Percentiles rank a stretch among this genome's conserved stretches.
Conservation (phyloP, 2,113 vertebrate genomes). For the Scophthalmus maximus region DNA sequence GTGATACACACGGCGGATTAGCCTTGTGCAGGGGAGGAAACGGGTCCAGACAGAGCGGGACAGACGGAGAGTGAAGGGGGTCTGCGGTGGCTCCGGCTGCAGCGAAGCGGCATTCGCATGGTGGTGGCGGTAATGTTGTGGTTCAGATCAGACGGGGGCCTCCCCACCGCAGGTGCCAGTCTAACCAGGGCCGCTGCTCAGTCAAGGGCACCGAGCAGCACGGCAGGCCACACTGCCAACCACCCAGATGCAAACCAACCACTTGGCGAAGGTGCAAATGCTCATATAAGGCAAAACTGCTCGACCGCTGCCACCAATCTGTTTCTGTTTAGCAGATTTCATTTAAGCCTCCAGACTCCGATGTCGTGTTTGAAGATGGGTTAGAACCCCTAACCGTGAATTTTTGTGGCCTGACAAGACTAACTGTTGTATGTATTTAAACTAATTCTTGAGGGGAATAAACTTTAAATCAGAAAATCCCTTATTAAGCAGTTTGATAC, state of each 20-base stretch:
- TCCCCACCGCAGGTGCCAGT: constrained; percentile 72
- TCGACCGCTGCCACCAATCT: constrained; percentile 57
- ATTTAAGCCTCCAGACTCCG: constrained; percentile 39
- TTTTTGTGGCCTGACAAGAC: constrained; percentile 21
- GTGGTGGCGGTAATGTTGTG: constrained; percentile 65
- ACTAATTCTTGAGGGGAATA: constrained; percentile 46
- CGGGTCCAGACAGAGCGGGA: constrained; percentile 38
- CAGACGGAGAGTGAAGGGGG: constrained; percentile 36
- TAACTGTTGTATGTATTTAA: constrained; percentile 38
- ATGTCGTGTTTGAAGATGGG: constrained; percentile 51
- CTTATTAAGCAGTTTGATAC: constrained; percentile 38
- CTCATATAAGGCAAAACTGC: constrained; percentile 50
- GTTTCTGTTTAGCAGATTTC: constrained; percentile 67
- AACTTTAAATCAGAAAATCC: constrained; percentile 50
- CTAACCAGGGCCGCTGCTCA: constrained; percentile 47
- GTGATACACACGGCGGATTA: constrained; percentile 28
- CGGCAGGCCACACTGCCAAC: constrained; percentile 26
- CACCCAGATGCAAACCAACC: constrained; percentile 52
- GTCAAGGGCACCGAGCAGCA: constrained; percentile 49
- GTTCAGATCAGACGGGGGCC: constrained; percentile 60
- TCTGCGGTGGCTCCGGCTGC: constrained; percentile 61
- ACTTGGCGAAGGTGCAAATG: constrained; percentile 49
- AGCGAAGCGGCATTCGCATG: constrained; percentile 20
- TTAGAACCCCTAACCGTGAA: constrained; percentile 31
- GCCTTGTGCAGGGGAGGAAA: constrained; percentile 9